These are phyloP conservation scores for Caenorhabditis plicata DNA, from an alignment of 2,888 invertebrate genomes.

Conservation along the genomic window DNA sequence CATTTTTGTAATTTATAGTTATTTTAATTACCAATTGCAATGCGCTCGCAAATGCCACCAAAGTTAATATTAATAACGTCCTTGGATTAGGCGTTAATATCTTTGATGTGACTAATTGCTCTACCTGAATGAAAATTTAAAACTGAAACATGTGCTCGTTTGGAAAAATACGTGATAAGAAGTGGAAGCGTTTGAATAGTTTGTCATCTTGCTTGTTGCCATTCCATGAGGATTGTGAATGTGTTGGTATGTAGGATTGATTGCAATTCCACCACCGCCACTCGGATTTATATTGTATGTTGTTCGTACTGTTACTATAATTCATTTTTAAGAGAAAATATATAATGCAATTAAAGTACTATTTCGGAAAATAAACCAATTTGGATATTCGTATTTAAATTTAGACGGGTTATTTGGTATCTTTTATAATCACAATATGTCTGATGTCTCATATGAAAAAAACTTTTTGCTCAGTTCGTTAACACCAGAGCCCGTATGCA, in stretches of 20 bases:
- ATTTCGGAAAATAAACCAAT: no score
- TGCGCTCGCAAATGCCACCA: constrained; percentile 56
- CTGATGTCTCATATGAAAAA: no score
- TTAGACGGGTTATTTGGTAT: no score
- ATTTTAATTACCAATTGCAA: constrained; percentile 50
- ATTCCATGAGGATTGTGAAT: constrained; percentile 31
- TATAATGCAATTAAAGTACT: no score
- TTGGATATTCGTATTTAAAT: no score
- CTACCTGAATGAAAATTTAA: constrained; percentile 42
- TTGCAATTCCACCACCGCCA: constrained; percentile 27
- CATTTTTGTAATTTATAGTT: no score
- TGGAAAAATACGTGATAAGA: constrained; percentile 45
- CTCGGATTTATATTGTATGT: constrained; percentile 32
- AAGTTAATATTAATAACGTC: constrained; percentile 50
- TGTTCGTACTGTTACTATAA: constrained; percentile 29
- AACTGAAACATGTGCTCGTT: no score
- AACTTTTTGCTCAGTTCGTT: no score
- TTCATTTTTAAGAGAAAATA: no score
- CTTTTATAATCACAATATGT: no score
- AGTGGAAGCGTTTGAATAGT: constrained; percentile 37
- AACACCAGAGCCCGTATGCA: no score
- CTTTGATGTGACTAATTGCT: constrained; percentile 58
- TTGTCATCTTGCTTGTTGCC: constrained; percentile 35
- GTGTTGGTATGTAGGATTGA: constrained; percentile 37
- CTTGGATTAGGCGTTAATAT: constrained; percentile 55